A percentile compares a stretch with the other conserved stretches of the same genome.
Conservation (phyloP, 2,113 vertebrate genomes). For the Dolichotis patagonum region DNA sequence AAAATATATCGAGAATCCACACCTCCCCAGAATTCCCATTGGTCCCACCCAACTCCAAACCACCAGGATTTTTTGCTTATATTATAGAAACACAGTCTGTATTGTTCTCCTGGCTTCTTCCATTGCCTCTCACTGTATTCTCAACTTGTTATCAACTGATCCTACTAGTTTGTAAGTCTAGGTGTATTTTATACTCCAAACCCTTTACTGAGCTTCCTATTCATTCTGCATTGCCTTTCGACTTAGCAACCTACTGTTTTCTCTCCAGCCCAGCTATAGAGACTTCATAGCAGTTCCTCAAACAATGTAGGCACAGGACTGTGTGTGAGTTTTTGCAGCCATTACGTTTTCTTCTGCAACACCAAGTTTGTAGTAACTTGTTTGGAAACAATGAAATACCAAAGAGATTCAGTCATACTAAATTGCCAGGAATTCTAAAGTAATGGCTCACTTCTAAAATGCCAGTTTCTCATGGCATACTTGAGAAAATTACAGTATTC, state of each 20-base stretch:
- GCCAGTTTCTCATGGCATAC: neutral
- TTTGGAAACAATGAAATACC: neutral
- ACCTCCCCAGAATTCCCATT: neutral
- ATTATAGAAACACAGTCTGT: neutral
- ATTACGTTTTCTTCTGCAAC: neutral
- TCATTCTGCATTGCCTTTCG: neutral
- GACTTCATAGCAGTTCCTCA: neutral
- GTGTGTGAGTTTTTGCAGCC: neutral
- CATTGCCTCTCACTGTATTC: neutral
- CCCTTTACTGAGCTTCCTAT: neutral
- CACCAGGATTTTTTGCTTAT: neutral
- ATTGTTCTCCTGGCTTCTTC: neutral
- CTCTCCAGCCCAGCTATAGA: neutral
- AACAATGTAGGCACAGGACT: neutral
- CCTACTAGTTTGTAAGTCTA: neutral
- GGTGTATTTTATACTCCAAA: neutral
- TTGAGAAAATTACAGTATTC: neutral
- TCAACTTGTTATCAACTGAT: neutral
- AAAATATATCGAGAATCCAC: neutral
- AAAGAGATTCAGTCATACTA: neutral
- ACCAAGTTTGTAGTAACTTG: neutral
- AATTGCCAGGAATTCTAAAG: neutral
- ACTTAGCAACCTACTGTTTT: neutral
- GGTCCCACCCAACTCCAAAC: neutral
- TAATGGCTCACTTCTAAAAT: neutral